phyloP scores from a whole-genome alignment of 2,797 vertebrate genomes.

The Pteronotus mesoamericanus region DNA sequence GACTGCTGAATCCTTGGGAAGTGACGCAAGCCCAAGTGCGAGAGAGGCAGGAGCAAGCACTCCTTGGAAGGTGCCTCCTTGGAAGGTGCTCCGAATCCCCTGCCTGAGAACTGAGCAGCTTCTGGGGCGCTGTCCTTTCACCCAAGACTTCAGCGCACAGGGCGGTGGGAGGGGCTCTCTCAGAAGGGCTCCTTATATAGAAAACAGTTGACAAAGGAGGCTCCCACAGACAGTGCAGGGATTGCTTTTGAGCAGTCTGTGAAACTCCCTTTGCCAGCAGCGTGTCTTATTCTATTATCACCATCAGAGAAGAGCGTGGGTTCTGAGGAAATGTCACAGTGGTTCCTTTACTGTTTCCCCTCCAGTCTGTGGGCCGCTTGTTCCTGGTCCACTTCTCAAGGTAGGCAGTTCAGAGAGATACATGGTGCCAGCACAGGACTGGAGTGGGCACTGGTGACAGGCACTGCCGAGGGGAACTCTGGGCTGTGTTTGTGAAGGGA shows the following conservation, averaged over 20 bases:
- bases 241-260: background rate
- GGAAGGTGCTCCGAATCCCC: background rate
- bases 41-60: background rate
- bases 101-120: background rate
- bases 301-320: background rate
- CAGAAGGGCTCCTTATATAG: background rate
- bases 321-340: background rate
- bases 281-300: background rate
- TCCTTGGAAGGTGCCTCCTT: background rate
- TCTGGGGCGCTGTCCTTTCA: background rate
- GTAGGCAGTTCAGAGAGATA: background rate
- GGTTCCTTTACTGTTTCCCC: background rate
- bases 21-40: slow-evolving; percentile 66
- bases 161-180: background rate
- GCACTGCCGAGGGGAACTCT: background rate
- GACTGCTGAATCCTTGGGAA: slow-evolving; percentile 60
- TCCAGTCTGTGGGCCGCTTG: rapidly evolving
- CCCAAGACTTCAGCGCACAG: background rate
- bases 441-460: background rate
- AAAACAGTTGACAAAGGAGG: background rate
- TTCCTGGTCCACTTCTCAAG: background rate
- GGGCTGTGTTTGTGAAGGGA: background rate
- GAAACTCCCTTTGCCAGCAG: background rate
- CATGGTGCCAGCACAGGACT: background rate
- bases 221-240: background rate